Evolutionary conservation across 2,888 invertebrate genomes (phyloP), one percentile per base, ranked within the genome.

Genomic region (Watsonalla cultraria): DNA sequence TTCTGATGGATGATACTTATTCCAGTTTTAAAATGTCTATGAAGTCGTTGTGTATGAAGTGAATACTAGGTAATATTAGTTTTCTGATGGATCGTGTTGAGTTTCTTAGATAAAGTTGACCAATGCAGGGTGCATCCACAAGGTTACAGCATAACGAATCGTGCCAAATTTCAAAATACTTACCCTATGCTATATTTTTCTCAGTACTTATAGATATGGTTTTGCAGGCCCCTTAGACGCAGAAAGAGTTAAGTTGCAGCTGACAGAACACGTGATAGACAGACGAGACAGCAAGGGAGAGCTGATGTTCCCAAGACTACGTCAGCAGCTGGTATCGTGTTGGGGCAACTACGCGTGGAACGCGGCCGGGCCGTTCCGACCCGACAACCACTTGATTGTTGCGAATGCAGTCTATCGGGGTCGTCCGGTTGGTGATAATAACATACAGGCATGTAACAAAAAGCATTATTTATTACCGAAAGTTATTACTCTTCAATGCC

Each of bases 261-360:
- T 93, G 24, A 75, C 74, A 0, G 80, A 90, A 14, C 88, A 92
- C 61, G 81, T 93, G 47, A 82, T 92, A 7, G 92, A 92, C 45
- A 82, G 91, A 49, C 86, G 91, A 8, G 92, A 93, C 65, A 92
- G 92, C 65, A 80, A 85, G 46, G 94, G 94, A 0, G 87, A 91
- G 37, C 77, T 93, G 7, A 86, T 91, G 69, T 95, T 94, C 70
- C 94, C 94, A 0, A 92, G 95, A 56, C 79, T 96, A 39, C 91
- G 93, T 4, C 94, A 94, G 52, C 86, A 92, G 45, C 80, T 96
- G 49, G 93, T 94, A 0, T 94, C 94, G 0, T 93, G 94, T 67
- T 96, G 94, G 93, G 95, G 95, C 0, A 93, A 94, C 62, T 96
- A 96, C 75, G 96, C 95, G 0, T 96, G 96, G 96, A 92, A 92